Evolutionary conservation across 2,113 vertebrate species (phyloP), one percentile per base, ranked within the genome.

Genomic region (Plecturocebus donacophilus): DNA sequence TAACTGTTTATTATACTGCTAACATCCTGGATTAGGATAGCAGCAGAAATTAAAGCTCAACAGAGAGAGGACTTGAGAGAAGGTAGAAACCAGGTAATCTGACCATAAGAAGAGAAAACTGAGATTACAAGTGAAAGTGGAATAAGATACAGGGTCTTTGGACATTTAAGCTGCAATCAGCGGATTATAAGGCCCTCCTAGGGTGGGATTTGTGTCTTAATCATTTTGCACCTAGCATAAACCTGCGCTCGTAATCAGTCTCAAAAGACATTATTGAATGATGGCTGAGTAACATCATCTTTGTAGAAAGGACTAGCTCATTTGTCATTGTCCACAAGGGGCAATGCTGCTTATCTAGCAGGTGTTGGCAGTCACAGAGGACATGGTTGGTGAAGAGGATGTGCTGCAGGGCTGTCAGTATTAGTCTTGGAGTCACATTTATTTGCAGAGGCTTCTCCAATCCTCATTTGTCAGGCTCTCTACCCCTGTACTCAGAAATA

Each of bases 361-460:
- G 89, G 91, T 95, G 83, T 80, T 95, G 91, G 82, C 79, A 80
- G 75, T 89, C 84, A 87, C 20, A 76, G 76, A 87, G 73, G 66
- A 95, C 27, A 8, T 75, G n/a, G 75, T 70, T 87, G 77, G 40
- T 90, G n/a, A 45, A 87, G 71, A 96, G 68, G 68, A 56, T 66
- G 49, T 92, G 77, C 47, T 64, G 10, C 42, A 92, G 58, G 68
- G 58, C 77, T 94, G 94, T 94, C 82, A 88, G 49, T 83, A 84
- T 93, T 96, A 92, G 94, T 80, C 68, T 96, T 96, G 49, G 75
- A 93, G 86, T 96, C 82, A 70, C 82, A 76, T 93, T 97, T 97
- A 97, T 97, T 97, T 96, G 66, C 49, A 94, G 49, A 95, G 87
- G 81, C 90, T 97, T 88, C 73, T 32, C 88, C 64, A 83, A 21